Evolutionary conservation across 1,140 invertebrate genomes (phyloP), one percentile per base, ranked within the genome.

Genomic region (Psix sp.): DNA sequence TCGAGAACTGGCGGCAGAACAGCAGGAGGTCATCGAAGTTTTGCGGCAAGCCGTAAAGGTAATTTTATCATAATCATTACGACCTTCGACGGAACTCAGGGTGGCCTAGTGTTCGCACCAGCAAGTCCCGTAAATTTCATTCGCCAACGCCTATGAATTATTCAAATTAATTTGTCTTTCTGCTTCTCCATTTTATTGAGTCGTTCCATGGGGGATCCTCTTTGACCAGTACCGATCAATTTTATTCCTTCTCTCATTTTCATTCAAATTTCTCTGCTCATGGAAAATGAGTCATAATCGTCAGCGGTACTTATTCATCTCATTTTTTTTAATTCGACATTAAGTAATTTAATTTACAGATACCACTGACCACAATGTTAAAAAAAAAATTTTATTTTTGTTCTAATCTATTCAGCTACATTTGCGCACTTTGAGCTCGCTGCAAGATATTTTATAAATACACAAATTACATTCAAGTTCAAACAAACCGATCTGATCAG

Each of bases 11-110:
- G 79, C 83, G 38, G 73, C 82, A 20, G 84, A 86, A 52, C 83
- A 85, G 66, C 84, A 84, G 67, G 80, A 84, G 75, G 77, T 83
- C 65, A 87, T 87, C 67, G 84, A 84, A 43, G 77, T 81, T 52
- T 78, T 87, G 48, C 79, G 82, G 49, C 84, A 86, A 59, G 79
- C 82, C 9, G 76, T 86, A 57, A 85, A 83, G 83, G 84, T 86
- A 81, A 77, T 66, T 74, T 75, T 74, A 76, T 70, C 62, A 51
- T 70, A 54, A 51, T 70, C 56, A 63, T 73, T 71, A 67, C 17
- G 54, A 56, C 59, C 40, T 46, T 31, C 43, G 43, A 24, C 54
- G 59, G 60, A 70, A 67, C 38, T 31, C 46, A 18, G 43, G 66
- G 72, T 62, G 59, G 65, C 38, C 62, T 54, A 72, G 63, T 72